Evolutionary conservation across 2,888 invertebrate genomes (phyloP).

Genomic region (Drosophila sordidula): DNA sequence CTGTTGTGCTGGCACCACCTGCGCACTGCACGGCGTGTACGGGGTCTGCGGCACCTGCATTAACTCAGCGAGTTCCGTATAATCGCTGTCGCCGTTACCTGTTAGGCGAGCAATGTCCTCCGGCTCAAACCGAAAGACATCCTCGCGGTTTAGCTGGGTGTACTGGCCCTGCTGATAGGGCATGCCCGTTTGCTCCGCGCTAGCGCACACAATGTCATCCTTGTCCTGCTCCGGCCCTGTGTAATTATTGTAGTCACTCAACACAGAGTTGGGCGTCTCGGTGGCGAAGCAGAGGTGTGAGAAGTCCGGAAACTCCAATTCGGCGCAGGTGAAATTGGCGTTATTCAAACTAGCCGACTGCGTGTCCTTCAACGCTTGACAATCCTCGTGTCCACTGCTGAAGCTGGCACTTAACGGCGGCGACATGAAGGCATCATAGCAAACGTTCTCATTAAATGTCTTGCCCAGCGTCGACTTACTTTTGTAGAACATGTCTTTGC

Average conservation of each 20-base stretch:
- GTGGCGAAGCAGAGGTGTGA: conserved; percentile 77
- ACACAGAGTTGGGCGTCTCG: conserved; percentile 85
- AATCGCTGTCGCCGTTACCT: conserved; percentile 18
- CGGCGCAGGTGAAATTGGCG: conserved; percentile 64
- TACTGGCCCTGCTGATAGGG: conserved; percentile 75
- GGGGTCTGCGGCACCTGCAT: conserved; percentile 66
- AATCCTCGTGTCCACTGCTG: conserved; percentile 40
- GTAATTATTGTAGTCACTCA: conserved; percentile 69
- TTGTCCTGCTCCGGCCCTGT: conserved; percentile 52
- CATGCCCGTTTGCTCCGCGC: conserved; percentile 46
- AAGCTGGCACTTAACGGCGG: conserved; percentile 77
- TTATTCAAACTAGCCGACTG: conserved; percentile 34
- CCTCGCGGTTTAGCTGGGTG: conserved; percentile 74
- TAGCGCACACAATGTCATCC: conserved; percentile 68
- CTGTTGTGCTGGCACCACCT: conserved; percentile 8
- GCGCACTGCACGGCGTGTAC: conserved; percentile 64
- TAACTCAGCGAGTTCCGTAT: conserved; percentile 47
- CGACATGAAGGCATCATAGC: conserved; percentile 69
- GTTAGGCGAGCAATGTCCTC: conserved; percentile 85
- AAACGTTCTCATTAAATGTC: conserved; percentile 25
- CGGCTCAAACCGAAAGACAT: conserved; percentile 85
- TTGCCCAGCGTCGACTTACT: conserved; percentile 37
- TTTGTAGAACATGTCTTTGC: conserved; percentile 47
- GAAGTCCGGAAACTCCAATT: conserved; percentile 81
- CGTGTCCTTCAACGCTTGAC: conserved; percentile 58